Evolutionary conservation across 2,888 invertebrate genomes (phyloP).

Genomic region (Orthosia cruda): DNA sequence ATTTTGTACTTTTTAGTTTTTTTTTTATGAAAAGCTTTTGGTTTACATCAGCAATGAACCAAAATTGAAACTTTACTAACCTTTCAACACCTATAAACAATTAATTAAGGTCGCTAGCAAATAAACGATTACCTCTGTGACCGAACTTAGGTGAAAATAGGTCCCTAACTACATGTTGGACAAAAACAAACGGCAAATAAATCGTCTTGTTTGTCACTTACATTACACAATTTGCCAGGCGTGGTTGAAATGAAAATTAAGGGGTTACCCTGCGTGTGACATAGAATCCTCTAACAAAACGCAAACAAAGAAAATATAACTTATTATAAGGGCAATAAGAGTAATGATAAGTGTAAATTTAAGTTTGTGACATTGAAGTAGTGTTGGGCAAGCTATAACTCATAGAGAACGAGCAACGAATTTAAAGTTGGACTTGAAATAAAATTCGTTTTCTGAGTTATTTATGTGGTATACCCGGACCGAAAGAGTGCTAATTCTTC

Average conservation of each 20-base stretch:
- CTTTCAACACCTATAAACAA: slow-evolving; percentile 49
- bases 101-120: slow-evolving; percentile 30
- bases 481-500: slow-evolving; percentile 55
- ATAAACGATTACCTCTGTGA: slow-evolving; percentile 58
- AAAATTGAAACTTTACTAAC: slow-evolving; percentile 1
- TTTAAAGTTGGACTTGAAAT: slow-evolving; percentile 66
- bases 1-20: no score
- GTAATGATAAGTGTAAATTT: slow-evolving; percentile 30
- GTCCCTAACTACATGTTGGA: slow-evolving; percentile 56
- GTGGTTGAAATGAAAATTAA: slow-evolving; percentile 70
- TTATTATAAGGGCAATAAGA: not conserved
- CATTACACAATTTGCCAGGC: slow-evolving; percentile 63
- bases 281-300: slow-evolving; percentile 46
- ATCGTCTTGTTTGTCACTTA: slow-evolving; percentile 70
- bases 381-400: slow-evolving; percentile 64
- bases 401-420: slow-evolving; percentile 66
- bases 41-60: not conserved
- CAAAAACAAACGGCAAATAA: slow-evolving; percentile 62
- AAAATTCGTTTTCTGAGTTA: slow-evolving; percentile 66
- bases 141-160: slow-evolving; percentile 56
- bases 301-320: slow-evolving; percentile 8
- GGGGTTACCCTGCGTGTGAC: slow-evolving; percentile 68
- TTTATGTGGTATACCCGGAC: slow-evolving; percentile 48
- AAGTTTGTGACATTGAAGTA: slow-evolving; percentile 61
- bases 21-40: not conserved